A percentile compares a stretch with the other conserved stretches of the same genome.
These are phyloP conservation scores for Oxyruncus cristatus DNA, from an alignment of 2,113 vertebrate genomes.

Conservation along the genomic window DNA sequence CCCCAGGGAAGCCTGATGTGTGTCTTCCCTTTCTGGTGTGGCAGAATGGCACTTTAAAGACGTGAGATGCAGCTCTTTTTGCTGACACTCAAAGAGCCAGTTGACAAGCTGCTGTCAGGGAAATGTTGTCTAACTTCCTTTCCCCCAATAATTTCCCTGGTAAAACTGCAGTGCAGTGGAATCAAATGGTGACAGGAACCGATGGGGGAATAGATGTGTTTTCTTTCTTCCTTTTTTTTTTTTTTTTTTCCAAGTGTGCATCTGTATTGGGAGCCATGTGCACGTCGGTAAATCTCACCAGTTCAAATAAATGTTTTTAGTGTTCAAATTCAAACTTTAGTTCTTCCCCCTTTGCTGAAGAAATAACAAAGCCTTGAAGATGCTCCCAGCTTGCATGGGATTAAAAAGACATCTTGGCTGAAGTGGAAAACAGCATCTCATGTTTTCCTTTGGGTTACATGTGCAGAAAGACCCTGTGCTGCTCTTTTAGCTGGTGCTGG, in stretches of 20 bases:
- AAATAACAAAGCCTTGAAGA: constrained; percentile 54
- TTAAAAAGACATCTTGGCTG: constrained; percentile 36
- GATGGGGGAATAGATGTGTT: constrained; percentile 32
- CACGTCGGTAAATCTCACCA: neutral
- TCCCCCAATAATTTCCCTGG: constrained; percentile 52
- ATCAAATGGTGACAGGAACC: constrained; percentile 62
- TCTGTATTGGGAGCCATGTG: constrained; percentile 16
- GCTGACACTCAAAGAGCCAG: constrained; percentile 40
- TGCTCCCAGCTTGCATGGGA: constrained; percentile 42
- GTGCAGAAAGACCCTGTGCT: neutral
- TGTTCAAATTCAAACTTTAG: constrained; percentile 36
- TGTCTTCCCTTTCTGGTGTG: neutral
- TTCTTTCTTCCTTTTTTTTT: neutral
- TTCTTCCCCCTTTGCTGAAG: constrained; percentile 1
- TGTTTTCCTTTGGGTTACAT: constrained; percentile 35
- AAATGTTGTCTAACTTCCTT: constrained; percentile 48
- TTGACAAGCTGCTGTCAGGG: constrained; percentile 64
- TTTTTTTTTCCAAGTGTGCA: neutral
- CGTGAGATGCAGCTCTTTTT: neutral
- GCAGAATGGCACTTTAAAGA: constrained; percentile 14
- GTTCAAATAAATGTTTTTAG: constrained; percentile 59
- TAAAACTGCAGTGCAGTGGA: constrained; percentile 46
- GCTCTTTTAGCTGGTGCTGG: neutral
- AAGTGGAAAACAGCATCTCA: constrained; percentile 29
- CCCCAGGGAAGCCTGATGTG: neutral